Conservation (phyloP, 2,888 invertebrate genomes). For the Drosophila anceps region DNA sequence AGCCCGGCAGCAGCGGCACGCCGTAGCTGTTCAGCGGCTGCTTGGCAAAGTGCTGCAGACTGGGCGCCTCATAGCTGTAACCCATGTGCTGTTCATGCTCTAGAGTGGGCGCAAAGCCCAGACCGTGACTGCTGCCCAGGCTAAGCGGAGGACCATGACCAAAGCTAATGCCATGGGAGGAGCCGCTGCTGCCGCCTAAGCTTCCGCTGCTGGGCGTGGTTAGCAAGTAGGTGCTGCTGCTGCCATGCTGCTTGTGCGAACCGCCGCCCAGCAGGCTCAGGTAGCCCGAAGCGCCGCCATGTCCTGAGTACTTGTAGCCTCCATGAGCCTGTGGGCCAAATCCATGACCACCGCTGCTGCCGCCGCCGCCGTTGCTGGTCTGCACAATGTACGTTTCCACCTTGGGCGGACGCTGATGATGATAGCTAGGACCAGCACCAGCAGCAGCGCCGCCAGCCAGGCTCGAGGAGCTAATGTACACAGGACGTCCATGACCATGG, state of each 20-base stretch:
- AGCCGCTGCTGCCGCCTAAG: conserved; percentile 6
- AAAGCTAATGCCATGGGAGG: conserved; percentile 22
- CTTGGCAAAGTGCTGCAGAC: conserved; percentile 46
- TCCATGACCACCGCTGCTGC: conserved; percentile 7
- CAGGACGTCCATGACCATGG: conserved; percentile 53
- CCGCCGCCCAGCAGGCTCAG: conserved; percentile 35
- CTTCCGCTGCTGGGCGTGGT: conserved; percentile 30
- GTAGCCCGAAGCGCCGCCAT: conserved; percentile 29
- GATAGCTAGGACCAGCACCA: conserved; percentile 22
- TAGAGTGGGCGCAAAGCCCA: conserved; percentile 18
- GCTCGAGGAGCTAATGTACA: conserved; percentile 37
- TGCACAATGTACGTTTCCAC: conserved; percentile 76
- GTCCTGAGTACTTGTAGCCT: conserved; percentile 50
- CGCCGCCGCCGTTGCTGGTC: conserved; percentile 36
- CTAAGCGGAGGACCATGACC: conserved; percentile 22
- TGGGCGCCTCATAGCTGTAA: conserved; percentile 59
- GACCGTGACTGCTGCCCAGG: conserved; percentile 23
- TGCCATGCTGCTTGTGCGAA: conserved; percentile 53
- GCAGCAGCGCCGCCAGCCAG: conserved; percentile 8
- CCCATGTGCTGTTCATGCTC: conserved; percentile 55
- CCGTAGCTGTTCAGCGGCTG: conserved; percentile 63
- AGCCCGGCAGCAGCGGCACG: conserved; percentile 60
- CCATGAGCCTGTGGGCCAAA: conserved; percentile 2
- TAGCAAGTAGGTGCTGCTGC: conserved; percentile 47
- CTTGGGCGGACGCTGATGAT: conserved; percentile 58